Conservation (phyloP, 2,888 invertebrate species). For the Tenthredo notha region DNA sequence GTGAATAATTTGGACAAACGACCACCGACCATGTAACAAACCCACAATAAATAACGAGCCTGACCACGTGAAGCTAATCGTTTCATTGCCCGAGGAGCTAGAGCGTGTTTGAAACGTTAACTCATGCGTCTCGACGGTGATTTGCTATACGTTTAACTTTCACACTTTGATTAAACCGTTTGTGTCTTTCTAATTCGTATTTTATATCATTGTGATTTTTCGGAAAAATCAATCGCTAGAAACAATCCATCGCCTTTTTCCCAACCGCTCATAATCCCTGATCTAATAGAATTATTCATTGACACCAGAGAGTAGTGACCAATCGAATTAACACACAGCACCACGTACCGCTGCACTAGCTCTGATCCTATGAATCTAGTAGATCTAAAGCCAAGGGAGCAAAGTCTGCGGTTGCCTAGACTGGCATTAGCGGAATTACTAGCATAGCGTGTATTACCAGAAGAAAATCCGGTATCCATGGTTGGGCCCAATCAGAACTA, state of each 20-base stretch:
- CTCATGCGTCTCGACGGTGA: conserved; percentile 28
- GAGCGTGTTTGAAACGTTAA: conserved; percentile 8
- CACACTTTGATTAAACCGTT: neutral
- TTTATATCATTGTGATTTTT: neutral
- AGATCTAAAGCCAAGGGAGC: conserved; percentile 33
- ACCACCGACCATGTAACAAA: conserved; percentile 69
- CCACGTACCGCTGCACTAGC: neutral
- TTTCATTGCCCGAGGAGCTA: conserved; percentile 70
- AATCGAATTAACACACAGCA: conserved; percentile 43
- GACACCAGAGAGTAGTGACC: neutral
- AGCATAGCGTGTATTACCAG: conserved; percentile 66
- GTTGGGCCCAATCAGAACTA: conserved; percentile 71
- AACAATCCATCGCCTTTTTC: neutral
- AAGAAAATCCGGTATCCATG: conserved; percentile 71
- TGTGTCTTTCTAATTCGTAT: neutral
- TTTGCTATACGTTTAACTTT: neutral
- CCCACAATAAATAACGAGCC: conserved; percentile 72
- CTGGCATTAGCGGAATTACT: conserved; percentile 45
- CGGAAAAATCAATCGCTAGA: neutral
- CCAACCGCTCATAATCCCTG: neutral
- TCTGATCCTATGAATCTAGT: conserved; percentile 32
- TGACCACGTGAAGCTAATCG: conserved; percentile 73
- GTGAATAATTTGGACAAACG: conserved; percentile 45
- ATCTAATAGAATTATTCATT: conserved; percentile 23
- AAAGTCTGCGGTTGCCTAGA: conserved; percentile 23